Evolutionary conservation across 2,797 vertebrate species (phyloP), one percentile per base, ranked within the genome.

Genomic region (Podarcis lilfordi): DNA sequence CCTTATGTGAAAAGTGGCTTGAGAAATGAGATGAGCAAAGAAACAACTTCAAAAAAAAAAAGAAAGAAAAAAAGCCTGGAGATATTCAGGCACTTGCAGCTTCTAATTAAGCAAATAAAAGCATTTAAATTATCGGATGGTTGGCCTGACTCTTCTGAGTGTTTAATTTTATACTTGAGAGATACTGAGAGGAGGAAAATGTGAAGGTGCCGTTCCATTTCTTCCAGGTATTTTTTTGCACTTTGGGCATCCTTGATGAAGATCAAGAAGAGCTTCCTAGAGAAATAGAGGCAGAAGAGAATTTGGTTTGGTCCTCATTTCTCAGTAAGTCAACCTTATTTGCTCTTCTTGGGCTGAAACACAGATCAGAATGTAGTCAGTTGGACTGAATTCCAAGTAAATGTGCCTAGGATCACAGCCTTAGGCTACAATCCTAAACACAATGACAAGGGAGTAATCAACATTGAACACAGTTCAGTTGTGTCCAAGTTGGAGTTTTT

Each of bases 101-200:
- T 90, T 88, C 82, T 68, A 84, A 89, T 77, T 82, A 91, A 82
- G 8, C 82, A 88, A 95, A 85, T 85, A 92, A 94, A 93, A 94
- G 69, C 13, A 50, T 86, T 87, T 82, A 94, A 79, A 92, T 94
- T 94, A 89, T 75, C 61, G 2, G 80, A 79, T 92, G 50, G 50
- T 50, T 50, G 11, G 50, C 11, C 50, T 50, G 50, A 50, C 50
- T 50, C 50, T 50, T 50, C 50, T 50, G 0, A 50, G 50, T 50
- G 50, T 50, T 50, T 50, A 50, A 50, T 50, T 50, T 15, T 50
- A 50, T 50, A 50, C 50, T 50, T 50, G 50, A 50, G 50, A 50
- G 50, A 50, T 50, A 50, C 50, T 15, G 13, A 50, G 50, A 50
- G 50, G 37, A 50, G 11, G 50, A 50, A 50, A 50, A 50, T 15